Conservation (phyloP, 2,113 vertebrate genomes). For the Chionomys nivalis region DNA sequence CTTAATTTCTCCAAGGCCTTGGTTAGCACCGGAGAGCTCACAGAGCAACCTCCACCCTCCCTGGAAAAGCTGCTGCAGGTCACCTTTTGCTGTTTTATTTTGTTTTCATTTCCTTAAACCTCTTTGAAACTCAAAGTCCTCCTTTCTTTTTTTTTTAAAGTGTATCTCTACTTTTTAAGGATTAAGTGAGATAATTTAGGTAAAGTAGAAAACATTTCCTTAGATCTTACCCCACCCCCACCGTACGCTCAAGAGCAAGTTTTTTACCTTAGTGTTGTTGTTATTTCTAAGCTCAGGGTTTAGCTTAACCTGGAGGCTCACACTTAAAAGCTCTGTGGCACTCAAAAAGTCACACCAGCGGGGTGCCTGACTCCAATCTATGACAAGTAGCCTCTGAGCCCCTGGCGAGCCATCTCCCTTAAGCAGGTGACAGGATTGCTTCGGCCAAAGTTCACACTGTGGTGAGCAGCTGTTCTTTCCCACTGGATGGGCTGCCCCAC, state of each 20-base stretch:
- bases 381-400: background rate
- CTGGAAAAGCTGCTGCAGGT: background rate
- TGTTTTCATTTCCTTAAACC: background rate
- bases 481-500: background rate
- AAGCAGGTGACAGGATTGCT: background rate
- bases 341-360: background rate
- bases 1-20: background rate
- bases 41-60: background rate
- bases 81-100: background rate
- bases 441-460: background rate
- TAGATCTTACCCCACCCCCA: background rate
- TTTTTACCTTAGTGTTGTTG: background rate
- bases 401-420: background rate
- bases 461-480: background rate
- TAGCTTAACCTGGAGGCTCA: background rate
- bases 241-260: background rate
- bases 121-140: conserved; percentile 24
- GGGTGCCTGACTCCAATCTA: background rate
- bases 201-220: background rate
- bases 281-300: background rate
- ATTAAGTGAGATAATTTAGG: background rate
- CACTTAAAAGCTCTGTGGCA: conserved; percentile 9
- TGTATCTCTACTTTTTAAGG: background rate
- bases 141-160: background rate
- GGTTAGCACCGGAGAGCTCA: background rate